phyloP scores from a whole-genome alignment of 1,140 invertebrate species.

The Cydia amplana region DNA sequence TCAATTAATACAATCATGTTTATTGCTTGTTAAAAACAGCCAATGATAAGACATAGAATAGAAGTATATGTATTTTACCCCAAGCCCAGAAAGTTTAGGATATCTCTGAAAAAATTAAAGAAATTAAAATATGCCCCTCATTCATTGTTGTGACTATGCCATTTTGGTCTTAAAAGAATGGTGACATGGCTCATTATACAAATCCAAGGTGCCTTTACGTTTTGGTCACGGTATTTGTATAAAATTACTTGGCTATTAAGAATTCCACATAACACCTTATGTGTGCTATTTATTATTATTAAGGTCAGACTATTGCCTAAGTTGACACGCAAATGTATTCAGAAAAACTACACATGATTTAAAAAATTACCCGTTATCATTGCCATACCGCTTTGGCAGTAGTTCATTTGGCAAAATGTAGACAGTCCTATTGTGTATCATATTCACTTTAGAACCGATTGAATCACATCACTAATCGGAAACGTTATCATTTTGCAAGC shows the following conservation, averaged over 20 bases:
- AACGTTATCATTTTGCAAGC: slow-evolving; percentile 33
- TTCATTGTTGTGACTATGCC: neutral
- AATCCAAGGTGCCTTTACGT: neutral
- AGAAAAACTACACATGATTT: slow-evolving; percentile 14
- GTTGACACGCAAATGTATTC: slow-evolving; percentile 12
- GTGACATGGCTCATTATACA: neutral
- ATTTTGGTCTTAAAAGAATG: neutral
- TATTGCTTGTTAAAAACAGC: too few relatives aligned
- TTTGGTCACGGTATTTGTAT: slow-evolving; percentile 23
- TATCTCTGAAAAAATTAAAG: too few relatives aligned
- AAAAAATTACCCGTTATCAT: slow-evolving; percentile 53
- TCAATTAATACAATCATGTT: too few relatives aligned
- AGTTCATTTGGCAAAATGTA: slow-evolving; percentile 75
- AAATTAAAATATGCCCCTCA: neutral
- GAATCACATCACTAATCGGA: slow-evolving; percentile 36
- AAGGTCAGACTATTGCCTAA: slow-evolving; percentile 4
- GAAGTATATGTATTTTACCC: too few relatives aligned
- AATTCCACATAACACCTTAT: slow-evolving; percentile 25
- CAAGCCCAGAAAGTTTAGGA: too few relatives aligned
- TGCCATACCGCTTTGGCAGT: slow-evolving; percentile 67
- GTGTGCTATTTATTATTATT: slow-evolving; percentile 27
- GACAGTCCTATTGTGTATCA: slow-evolving; percentile 74
- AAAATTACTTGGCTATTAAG: neutral
- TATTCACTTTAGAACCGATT: slow-evolving; percentile 41
- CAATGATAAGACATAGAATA: too few relatives aligned